These are phyloP conservation scores for Laodelphax striatellus DNA, from an alignment of 1,140 invertebrate genomes.

Conservation along the genomic window DNA sequence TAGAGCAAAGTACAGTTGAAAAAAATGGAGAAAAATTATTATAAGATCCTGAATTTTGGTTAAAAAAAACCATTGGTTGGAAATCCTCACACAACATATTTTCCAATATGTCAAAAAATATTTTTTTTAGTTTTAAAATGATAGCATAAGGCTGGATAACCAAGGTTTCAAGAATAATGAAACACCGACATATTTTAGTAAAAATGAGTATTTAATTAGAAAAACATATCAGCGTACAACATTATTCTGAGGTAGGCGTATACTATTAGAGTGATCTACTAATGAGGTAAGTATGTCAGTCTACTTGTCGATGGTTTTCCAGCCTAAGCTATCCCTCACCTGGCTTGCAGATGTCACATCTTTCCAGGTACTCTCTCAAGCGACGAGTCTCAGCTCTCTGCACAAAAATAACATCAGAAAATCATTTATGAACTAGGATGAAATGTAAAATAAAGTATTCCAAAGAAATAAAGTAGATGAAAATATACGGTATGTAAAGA, in stretches of 20 bases:
- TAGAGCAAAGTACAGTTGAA: too few relatives aligned
- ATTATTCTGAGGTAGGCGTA: not conserved
- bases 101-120: too few relatives aligned
- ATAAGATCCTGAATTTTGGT: too few relatives aligned
- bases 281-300: too few relatives aligned
- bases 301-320: constrained; percentile 1
- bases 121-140: too few relatives aligned
- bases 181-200: not conserved
- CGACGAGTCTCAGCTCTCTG: constrained; percentile 59
- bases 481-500: too few relatives aligned
- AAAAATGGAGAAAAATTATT: too few relatives aligned
- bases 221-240: not conserved
- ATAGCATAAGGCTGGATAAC: constrained; percentile 13
- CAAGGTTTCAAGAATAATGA: not conserved
- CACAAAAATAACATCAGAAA: constrained; percentile 16
- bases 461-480: too few relatives aligned
- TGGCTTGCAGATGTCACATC: constrained; percentile 56
- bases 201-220: not conserved
- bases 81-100: too few relatives aligned
- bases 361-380: constrained; percentile 57
- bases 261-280: not conserved
- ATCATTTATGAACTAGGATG: too few relatives aligned
- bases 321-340: constrained; percentile 21
- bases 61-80: too few relatives aligned
- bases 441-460: too few relatives aligned